Evolutionary conservation across 2,888 invertebrate species (phyloP).

Genomic region (Zelleria hepariella): DNA sequence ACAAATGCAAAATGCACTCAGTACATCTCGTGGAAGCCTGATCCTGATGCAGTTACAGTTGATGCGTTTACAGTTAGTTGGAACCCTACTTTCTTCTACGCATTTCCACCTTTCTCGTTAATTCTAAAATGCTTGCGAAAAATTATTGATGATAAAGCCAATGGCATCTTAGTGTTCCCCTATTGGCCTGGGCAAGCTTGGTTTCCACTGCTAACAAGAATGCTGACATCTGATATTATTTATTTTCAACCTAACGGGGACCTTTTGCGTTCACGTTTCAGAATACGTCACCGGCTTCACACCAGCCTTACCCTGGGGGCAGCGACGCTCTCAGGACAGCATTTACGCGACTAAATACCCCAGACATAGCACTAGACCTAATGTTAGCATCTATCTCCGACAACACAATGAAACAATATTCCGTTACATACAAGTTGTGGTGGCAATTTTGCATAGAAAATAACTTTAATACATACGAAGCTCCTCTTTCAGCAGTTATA

Average conservation of each 20-base stretch:
- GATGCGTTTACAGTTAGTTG: background rate
- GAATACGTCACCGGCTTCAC: background rate
- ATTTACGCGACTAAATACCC: background rate
- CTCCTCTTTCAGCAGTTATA: background rate
- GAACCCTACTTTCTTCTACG: background rate
- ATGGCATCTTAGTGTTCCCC: background rate
- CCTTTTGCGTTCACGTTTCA: background rate
- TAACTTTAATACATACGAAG: background rate
- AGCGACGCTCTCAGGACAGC: slow-evolving; percentile 2
- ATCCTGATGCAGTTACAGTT: background rate
- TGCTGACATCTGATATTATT: background rate
- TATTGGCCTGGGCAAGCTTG: background rate
- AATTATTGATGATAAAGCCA: background rate
- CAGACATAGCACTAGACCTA: background rate
- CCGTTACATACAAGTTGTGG: background rate
- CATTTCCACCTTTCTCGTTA: background rate
- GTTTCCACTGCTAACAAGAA: background rate
- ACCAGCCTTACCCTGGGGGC: slow-evolving; percentile 10
- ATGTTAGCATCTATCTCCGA: slow-evolving; percentile 5
- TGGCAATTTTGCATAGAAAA: background rate
- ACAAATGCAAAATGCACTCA: background rate
- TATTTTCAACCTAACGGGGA: background rate
- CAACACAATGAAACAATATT: slow-evolving; percentile 5
- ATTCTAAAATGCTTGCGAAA: background rate
- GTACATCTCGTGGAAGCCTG: background rate